Evolutionary conservation across 2,113 vertebrate species (phyloP).

Genomic region (Brachionichthys hirsutus): DNA sequence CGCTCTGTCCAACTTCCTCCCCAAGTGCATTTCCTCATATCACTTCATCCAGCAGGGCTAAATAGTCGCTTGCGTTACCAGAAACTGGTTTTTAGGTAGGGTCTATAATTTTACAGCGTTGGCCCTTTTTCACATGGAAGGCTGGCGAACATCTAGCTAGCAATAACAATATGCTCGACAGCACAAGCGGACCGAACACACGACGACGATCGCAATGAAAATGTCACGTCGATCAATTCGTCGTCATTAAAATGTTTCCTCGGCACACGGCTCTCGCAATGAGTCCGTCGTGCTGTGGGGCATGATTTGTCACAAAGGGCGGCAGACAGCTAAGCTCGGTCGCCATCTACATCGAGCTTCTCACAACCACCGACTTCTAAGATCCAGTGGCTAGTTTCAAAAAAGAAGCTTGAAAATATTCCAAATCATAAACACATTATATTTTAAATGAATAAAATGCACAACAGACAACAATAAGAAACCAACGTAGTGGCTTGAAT

Average conservation of each 20-base stretch:
- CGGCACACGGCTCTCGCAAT: constrained; percentile 1
- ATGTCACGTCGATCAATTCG: not conserved
- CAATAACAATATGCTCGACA: not conserved
- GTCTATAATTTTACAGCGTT: constrained; percentile 41
- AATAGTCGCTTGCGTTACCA: constrained; percentile 30
- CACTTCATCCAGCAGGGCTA: constrained; percentile 54
- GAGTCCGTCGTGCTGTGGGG: constrained; percentile 28
- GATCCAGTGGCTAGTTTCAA: not conserved
- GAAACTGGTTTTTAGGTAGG: too few species aligned
- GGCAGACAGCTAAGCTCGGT: constrained; percentile 48
- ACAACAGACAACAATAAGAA: not conserved
- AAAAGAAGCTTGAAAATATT: not conserved
- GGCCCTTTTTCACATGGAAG: constrained; percentile 13
- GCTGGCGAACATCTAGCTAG: not conserved
- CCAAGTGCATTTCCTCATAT: constrained; percentile 68
- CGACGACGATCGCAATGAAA: not conserved
- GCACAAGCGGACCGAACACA: not conserved
- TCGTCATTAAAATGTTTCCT: not conserved
- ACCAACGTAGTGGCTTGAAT: not conserved
- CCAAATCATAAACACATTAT: not conserved
- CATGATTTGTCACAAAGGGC: constrained; percentile 60
- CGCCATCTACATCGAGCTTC: constrained; percentile 21
- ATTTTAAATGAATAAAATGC: not conserved
- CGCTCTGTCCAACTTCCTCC: constrained; percentile 68
- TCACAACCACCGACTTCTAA: not conserved